Evolutionary conservation across 2,113 vertebrate genomes (phyloP).

Genomic region (Suricata suricatta): DNA sequence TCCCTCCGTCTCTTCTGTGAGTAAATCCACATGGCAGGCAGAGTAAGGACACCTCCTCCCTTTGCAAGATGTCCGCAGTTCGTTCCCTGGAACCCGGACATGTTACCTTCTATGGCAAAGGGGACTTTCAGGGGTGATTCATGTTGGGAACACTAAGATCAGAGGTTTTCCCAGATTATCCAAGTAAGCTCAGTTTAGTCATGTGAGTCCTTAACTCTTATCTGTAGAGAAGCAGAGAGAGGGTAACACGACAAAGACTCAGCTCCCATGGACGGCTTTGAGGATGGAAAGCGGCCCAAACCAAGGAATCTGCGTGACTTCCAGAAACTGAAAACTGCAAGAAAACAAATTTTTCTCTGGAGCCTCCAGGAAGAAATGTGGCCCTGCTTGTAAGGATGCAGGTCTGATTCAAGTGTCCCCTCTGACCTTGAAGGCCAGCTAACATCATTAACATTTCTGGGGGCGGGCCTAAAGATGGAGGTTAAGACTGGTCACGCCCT

Average conservation of each 20-base stretch:
- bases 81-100: background rate
- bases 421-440: no score
- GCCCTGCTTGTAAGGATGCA: no score
- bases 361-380: background rate
- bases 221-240: background rate
- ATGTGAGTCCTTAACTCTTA: background rate
- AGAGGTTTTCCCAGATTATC: background rate
- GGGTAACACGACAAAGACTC: background rate
- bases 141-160: background rate
- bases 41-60: background rate
- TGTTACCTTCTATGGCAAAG: background rate
- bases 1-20: background rate
- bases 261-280: accelerated
- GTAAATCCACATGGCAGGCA: background rate
- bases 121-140: background rate
- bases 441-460: no score
- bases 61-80: background rate
- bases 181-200: background rate
- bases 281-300: background rate
- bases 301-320: background rate
- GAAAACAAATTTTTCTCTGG: background rate
- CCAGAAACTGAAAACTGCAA: background rate
- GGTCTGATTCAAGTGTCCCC: no score
- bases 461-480: no score
- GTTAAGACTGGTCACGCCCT: no score